phyloP scores from a whole-genome alignment of 2,888 invertebrate genomes.

The Drosophila pegasa region DNA sequence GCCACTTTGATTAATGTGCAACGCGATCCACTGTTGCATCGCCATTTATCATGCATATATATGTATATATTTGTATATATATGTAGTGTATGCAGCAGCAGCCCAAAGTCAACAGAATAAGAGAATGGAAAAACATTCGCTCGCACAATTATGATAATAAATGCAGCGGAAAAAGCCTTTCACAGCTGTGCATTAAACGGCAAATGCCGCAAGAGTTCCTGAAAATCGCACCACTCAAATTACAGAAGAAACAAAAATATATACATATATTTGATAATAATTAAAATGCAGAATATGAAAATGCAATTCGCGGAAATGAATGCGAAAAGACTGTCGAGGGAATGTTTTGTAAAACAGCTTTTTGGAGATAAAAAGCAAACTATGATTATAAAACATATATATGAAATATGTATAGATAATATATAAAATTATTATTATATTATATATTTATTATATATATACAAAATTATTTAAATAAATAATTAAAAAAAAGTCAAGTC shows the following conservation, averaged over 20 bases:
- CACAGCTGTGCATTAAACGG: constrained; percentile 43
- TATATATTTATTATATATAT: no score
- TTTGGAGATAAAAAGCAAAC: no score
- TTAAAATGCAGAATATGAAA: background rate
- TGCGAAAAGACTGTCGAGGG: background rate
- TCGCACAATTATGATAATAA: constrained; percentile 57
- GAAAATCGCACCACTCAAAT: constrained; percentile 2
- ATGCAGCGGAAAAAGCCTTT: constrained; percentile 57
- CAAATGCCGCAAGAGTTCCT: constrained; percentile 13
- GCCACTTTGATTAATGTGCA: constrained; percentile 59
- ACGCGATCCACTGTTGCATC: constrained; percentile 29
- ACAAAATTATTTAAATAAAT: no score
- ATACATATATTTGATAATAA: background rate
- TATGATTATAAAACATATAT: no score
- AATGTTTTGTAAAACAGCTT: background rate
- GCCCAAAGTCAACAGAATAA: background rate
- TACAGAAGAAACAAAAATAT: background rate
- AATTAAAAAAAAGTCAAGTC: no score
- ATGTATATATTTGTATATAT: background rate
- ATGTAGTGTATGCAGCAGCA: background rate
- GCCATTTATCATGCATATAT: constrained; percentile 28
- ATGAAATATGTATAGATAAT: no score
- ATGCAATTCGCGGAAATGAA: background rate
- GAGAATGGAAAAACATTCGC: constrained; percentile 14
- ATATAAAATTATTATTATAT: no score